Evolutionary conservation across 2,113 vertebrate species (phyloP).

Genomic region (Syngnathus floridae): DNA sequence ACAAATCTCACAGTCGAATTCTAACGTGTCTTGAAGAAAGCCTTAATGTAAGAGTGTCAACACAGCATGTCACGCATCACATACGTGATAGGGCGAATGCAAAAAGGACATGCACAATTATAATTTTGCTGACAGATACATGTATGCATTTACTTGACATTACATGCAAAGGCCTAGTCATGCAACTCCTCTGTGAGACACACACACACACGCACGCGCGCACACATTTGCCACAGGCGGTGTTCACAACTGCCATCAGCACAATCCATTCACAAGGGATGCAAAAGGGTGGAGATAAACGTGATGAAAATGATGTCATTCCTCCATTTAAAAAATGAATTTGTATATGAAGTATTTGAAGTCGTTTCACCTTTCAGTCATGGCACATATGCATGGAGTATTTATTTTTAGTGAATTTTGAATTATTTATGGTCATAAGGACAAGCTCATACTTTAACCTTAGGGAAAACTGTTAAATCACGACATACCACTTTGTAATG

Average conservation of each 20-base stretch:
- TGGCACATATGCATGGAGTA: neutral
- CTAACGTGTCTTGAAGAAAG: neutral
- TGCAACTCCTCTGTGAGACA: constrained; percentile 32
- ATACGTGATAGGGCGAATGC: constrained; percentile 12
- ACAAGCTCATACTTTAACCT: neutral
- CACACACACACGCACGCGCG: neutral
- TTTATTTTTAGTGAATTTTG: neutral
- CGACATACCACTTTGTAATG: neutral
- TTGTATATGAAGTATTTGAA: neutral
- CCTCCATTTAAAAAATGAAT: neutral
- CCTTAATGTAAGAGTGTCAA: neutral
- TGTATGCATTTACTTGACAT: constrained; percentile 37
- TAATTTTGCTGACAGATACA: constrained; percentile 37
- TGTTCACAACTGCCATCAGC: constrained; percentile 23
- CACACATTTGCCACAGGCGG: constrained; percentile 15
- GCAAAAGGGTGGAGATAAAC: neutral
- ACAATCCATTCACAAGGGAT: constrained; percentile 11
- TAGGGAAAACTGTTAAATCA: neutral
- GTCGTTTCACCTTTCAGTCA: neutral
- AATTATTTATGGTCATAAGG: neutral
- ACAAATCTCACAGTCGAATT: neutral
- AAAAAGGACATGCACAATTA: constrained; percentile 11
- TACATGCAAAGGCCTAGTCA: constrained; percentile 43
- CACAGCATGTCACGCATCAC: constrained; percentile 19
- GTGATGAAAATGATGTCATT: constrained; percentile 2